Evolutionary conservation across 2,797 vertebrate species (phyloP), one percentile per base, ranked within the genome.

Genomic region (Anas bernieri): DNA sequence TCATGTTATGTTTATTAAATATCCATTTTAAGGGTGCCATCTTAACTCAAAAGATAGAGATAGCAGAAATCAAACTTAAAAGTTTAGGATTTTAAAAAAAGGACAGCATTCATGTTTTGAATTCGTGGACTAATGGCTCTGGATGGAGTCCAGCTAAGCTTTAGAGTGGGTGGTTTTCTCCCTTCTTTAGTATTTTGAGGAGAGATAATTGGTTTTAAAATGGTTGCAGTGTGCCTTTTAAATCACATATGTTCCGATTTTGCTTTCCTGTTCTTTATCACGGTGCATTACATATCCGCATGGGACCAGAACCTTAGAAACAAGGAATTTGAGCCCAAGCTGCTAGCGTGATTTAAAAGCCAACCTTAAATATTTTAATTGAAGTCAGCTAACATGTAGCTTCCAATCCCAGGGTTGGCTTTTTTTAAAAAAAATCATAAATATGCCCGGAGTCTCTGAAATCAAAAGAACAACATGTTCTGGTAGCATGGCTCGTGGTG

Each of bases 1-100:
- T 94, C 58, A 75, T 66, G 56, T 58, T 66, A 50, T 48, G 37
- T 81, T 97, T 82, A 94, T 95, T 95, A 95, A 95, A 82, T 90
- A 63, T 4, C 54, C 16, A 5, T 79, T 89, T 85, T 63, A 93
- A 96, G 94, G 85, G 79, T 70, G 54, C 37, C 46, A 39, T 83
- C 85, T 75, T 80, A 75, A 54, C 76, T 83, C 83, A 88, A 77
- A 88, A 67, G 12, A 35, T n/a, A n/a, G 6, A 77, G 22, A 33
- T 73, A 11, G 62, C 33, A 77, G 67, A 94, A 86, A 46, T 15
- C n/a, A 55, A 55, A 43, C n/a, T 39, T 73, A 17, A 78, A 62
- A 59, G 15, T 41, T 82, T n/a, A 70, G 55, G 31, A 18, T 59
- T 59, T 72, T 58, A 0, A 17, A 50, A 33, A 81, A 81, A 87